A percentile compares a stretch with the other conserved stretches of the same genome.
Conservation (phyloP, 2,888 invertebrate genomes). For the Lapara coniferarum region DNA sequence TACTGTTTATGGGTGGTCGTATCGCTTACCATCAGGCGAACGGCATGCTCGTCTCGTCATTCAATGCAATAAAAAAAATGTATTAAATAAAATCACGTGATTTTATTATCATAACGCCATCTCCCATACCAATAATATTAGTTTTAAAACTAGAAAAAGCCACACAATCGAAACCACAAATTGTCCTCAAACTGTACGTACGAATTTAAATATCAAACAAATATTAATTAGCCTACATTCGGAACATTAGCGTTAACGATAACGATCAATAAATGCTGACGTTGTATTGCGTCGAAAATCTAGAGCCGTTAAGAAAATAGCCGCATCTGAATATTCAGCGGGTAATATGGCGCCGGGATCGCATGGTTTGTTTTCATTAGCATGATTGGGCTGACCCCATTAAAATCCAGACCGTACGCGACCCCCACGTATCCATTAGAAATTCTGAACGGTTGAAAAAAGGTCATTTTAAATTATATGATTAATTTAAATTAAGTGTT, state of each 20-base stretch:
- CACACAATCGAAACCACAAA: neutral
- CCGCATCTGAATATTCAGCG: constrained; percentile 73
- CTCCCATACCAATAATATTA: neutral
- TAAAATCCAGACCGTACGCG: constrained; percentile 16
- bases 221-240: constrained; percentile 44
- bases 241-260: constrained; percentile 49
- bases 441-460: constrained; percentile 24
- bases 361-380: constrained; percentile 81
- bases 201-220: constrained; percentile 42
- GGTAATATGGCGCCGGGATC: constrained; percentile 61
- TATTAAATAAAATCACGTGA: no score
- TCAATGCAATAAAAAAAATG: no score
- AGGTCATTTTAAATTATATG: constrained; percentile 23
- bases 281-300: constrained; percentile 58
- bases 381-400: constrained; percentile 76
- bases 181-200: constrained; percentile 24
- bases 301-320: constrained; percentile 76
- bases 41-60: no score
- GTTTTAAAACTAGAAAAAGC: neutral
- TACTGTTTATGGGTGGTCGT: no score
- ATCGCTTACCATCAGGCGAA: no score
- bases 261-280: constrained; percentile 28
- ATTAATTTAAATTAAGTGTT: constrained; percentile 14
- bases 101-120: no score
- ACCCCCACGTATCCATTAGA: constrained; percentile 14